phyloP scores from a whole-genome alignment of 2,888 invertebrate genomes.

The Archaeoteleia sp. region DNA sequence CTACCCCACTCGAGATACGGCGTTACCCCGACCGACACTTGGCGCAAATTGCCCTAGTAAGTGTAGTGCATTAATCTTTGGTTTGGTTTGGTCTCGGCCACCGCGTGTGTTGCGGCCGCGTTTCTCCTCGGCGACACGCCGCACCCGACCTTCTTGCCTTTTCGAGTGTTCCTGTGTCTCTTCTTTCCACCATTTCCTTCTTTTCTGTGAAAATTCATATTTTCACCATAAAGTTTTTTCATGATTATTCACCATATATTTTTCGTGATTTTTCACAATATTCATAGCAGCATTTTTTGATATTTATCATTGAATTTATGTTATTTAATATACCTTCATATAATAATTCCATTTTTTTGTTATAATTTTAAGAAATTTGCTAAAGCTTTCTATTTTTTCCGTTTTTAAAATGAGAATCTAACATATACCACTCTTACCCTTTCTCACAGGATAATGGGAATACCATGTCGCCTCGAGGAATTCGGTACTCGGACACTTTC shows the following conservation, averaged over 20 bases:
- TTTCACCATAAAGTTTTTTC: no score
- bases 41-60: slow-evolving; percentile 75
- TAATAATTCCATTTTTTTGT: no score
- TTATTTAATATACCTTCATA: no score
- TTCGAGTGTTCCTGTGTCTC: slow-evolving; percentile 42
- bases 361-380: no score
- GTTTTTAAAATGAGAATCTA: no score
- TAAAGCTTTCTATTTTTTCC: no score
- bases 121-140: slow-evolving; percentile 71
- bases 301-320: no score
- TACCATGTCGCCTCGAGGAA: slow-evolving; percentile 68
- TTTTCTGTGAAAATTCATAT: no score
- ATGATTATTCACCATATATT: no score
- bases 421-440: no score
- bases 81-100: slow-evolving; percentile 71
- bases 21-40: slow-evolving; percentile 68
- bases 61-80: slow-evolving; percentile 75
- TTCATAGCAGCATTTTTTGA: no score
- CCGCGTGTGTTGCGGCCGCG: slow-evolving; percentile 73
- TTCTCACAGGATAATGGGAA: slow-evolving; percentile 66
- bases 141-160: slow-evolving; percentile 58
- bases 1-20: slow-evolving; percentile 60
- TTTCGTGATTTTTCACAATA: no score
- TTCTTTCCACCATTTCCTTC: slow-evolving; percentile 31
- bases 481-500: slow-evolving; percentile 62